Percentiles rank a stretch among this genome's conserved stretches.
phyloP scores from a whole-genome alignment of 1,140 invertebrate genomes.

The Papilio polytes region DNA sequence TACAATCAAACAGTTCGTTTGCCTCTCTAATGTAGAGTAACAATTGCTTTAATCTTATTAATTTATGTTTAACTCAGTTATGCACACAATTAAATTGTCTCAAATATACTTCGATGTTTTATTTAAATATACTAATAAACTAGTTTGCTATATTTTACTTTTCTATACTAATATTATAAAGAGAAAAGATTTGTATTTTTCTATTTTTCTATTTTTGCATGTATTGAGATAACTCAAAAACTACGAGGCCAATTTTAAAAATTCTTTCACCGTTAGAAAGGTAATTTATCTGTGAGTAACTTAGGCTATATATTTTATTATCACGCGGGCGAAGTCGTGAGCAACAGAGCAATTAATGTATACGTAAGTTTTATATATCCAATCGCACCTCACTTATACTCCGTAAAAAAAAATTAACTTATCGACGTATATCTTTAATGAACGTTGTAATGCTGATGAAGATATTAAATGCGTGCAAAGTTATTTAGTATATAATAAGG shows the following conservation, averaged over 20 bases:
- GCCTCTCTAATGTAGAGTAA: constrained; percentile 29
- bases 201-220: no score
- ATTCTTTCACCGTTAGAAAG: no score
- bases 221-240: no score
- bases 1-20: constrained; percentile 33
- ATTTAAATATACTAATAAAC: neutral
- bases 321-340: no score
- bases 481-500: constrained; percentile 7
- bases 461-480: neutral
- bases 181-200: no score
- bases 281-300: no score
- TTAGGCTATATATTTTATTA: no score
- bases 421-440: neutral
- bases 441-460: neutral
- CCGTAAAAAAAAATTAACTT: neutral
- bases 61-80: neutral
- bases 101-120: neutral
- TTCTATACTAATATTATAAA: no score
- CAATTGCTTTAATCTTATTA: neutral
- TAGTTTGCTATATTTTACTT: no score
- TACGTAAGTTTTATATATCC: no score
- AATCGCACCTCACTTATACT: neutral
- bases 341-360: no score
- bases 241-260: no score
- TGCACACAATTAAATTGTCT: neutral